Base-by-base conservation (phyloP, 2,888 invertebrate genomes). In the Ctenicera cuprea region DNA sequence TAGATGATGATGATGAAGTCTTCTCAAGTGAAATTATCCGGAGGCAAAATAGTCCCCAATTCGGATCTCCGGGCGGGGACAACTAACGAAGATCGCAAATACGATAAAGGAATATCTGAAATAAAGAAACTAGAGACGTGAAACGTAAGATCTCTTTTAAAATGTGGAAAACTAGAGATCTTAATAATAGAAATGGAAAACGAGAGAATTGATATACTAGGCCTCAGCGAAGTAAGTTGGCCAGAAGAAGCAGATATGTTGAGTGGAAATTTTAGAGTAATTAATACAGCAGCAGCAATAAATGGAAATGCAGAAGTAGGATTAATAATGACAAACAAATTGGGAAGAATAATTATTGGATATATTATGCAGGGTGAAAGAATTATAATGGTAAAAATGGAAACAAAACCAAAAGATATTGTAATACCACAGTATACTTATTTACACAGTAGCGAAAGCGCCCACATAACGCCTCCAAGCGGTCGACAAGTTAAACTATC, bases 361-460 rank as follows among this genome's bases (percentile, higher is more conserved):
- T 50, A 20, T 50, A 22, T 22, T 18, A 7, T 20, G 22, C 22
- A 50, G 7, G 20, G 12, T 22, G 50, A 22, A 22, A 50, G 22
- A 50, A 22, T 22, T 22, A 50, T 50, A 50, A 22, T 22, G 16
- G 20, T 22, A 18, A 50, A 50, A 50, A 50, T 20, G 12, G 50
- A 22, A 50, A 50, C 50, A 22, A 50, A 50, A 50, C 50, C 22
- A 50, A 50, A 50, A 50, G 50, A 50, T 22, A 20, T 18, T 22
- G 5, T 50, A 50, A 8, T n/a, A n/a, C n/a, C n/a, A n/a, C n/a
- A n/a, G n/a, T n/a, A n/a, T n/a, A n/a, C n/a, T n/a, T n/a, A n/a
- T n/a, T n/a, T n/a, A n/a, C n/a, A n/a, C n/a, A n/a, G n/a, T n/a
- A n/a, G n/a, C n/a, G n/a, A n/a, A n/a, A n/a, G n/a, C n/a, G n/a